These are phyloP conservation scores for Pampus argenteus DNA, from an alignment of 2,797 vertebrate genomes.

Conservation along the genomic window DNA sequence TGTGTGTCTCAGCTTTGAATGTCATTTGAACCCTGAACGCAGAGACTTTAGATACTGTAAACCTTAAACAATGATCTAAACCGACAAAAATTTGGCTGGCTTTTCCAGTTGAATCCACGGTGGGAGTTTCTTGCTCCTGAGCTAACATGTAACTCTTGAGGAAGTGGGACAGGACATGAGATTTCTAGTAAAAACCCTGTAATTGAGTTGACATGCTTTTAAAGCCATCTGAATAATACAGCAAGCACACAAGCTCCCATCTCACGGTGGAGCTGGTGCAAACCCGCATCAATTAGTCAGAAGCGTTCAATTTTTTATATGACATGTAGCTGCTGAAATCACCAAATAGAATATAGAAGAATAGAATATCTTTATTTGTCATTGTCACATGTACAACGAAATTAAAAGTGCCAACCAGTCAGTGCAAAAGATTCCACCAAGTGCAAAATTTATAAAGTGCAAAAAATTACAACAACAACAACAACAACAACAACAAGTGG, in stretches of 20 bases:
- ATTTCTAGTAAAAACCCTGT: slow-evolving; percentile 75
- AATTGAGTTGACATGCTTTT: slow-evolving; percentile 84
- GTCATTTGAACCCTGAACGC: slow-evolving; percentile 9
- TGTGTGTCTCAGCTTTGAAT: slow-evolving; percentile 17
- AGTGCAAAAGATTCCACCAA: too few species aligned
- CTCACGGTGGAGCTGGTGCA: slow-evolving; percentile 67
- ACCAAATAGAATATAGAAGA: too few species aligned
- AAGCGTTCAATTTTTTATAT: slow-evolving; percentile 73
- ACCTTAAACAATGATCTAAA: slow-evolving; percentile 23
- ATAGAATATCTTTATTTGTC: too few species aligned
- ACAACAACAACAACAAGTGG: too few species aligned
- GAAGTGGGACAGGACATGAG: slow-evolving; percentile 62
- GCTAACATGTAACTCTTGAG: slow-evolving; percentile 56
- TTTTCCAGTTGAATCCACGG: neutral
- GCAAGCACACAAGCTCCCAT: slow-evolving; percentile 55
- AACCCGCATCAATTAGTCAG: slow-evolving; percentile 81
- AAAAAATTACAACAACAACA: too few species aligned
- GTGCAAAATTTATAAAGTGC: too few species aligned
- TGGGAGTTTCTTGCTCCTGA: slow-evolving; percentile 25
- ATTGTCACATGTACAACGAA: too few species aligned
- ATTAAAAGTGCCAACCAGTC: too few species aligned
- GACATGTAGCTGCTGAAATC: slow-evolving; percentile 47
- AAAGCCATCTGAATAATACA: slow-evolving; percentile 82
- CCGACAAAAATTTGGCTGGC: slow-evolving; percentile 12
- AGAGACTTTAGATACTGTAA: slow-evolving; percentile 15